Evolutionary conservation across 2,797 vertebrate species (phyloP).

Genomic region (Bovichtus diacanthus): DNA sequence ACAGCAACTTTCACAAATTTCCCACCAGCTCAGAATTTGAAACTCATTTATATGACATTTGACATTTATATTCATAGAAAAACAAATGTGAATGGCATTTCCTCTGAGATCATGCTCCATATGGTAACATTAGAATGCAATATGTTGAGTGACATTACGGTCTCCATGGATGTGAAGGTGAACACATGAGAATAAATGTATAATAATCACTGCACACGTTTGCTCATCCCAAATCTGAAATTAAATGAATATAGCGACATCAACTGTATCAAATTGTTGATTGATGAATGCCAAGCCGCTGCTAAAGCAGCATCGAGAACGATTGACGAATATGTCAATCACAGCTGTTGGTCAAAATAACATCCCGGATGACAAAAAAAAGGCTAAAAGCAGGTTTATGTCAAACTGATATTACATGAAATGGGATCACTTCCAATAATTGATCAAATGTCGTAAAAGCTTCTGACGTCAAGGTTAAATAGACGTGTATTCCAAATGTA

Average conservation of each 20-base stretch:
- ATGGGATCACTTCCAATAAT: not conserved
- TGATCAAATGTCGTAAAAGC: not conserved
- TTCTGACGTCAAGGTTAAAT: not conserved
- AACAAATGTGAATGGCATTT: not conserved
- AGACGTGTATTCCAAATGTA: not conserved
- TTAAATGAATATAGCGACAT: not conserved
- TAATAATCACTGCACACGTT: constrained; percentile 4
- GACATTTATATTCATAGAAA: not conserved
- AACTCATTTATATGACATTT: not conserved
- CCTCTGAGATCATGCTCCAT: not conserved
- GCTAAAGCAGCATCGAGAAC: not conserved
- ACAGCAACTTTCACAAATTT: not conserved
- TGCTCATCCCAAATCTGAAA: not conserved
- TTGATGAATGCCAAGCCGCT: not conserved
- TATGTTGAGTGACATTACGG: constrained; percentile 3
- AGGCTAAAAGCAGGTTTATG: not conserved
- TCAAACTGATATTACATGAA: not conserved
- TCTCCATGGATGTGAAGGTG: constrained; percentile 6
- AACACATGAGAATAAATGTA: not conserved
- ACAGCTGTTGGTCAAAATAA: not conserved
- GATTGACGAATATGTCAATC: not conserved
- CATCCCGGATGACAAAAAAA: not conserved
- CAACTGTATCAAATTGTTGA: not conserved
- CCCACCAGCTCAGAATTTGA: not conserved
- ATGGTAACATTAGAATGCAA: not conserved